Base-by-base conservation (phyloP, 2,888 invertebrate genomes). In the Spisula subtruncata region DNA sequence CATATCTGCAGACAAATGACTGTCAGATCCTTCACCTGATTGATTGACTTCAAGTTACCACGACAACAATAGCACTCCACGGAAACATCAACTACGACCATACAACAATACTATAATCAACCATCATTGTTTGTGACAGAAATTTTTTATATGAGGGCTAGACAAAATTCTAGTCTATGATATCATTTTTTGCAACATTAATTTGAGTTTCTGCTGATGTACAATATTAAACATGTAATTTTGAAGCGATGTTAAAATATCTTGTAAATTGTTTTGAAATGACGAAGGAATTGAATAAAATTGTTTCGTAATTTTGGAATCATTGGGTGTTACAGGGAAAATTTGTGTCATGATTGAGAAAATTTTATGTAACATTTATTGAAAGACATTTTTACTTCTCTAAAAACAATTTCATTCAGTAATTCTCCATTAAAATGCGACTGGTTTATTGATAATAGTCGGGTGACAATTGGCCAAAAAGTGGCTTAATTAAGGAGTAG, bases 41-140 rank as follows among this genome's bases (percentile, higher is more conserved):
- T 66, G 60, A 66, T 66, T 66, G 25, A n/a, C 60, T 66, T 66
- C 60, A 66, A 66, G n/a, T 66, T 25, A 66, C 60, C n/a, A 5
- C 25, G 60, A 66, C 60, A 66, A 25, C 60, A 66, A 66, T 66
- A 66, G 4, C 60, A 66, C 60, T 66, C 25, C 1, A 8, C 25
- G 60, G 60, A 25, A 66, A 66, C 60, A 66, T 66, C 60, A 66
- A 66, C 60, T 25, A 25, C 60, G 25, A 66, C 60, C 20, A 66
- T 66, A 0, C 60, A 66, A 66, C 60, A 66, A 66, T 25, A 66
- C 60, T 0, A 25, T 66, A 25, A 10, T 66, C 60, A 25, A 66
- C 60, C n/a, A 25, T 66, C 60, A 66, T 66, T 66, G 25, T 66
- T 12, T 66, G 25, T 25, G 60, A 66, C 60, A 66, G 25, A 6